A percentile compares a stretch with the other conserved stretches of the same genome.
phyloP scores from a whole-genome alignment of 2,888 invertebrate genomes.

The Halictus ligatus region DNA sequence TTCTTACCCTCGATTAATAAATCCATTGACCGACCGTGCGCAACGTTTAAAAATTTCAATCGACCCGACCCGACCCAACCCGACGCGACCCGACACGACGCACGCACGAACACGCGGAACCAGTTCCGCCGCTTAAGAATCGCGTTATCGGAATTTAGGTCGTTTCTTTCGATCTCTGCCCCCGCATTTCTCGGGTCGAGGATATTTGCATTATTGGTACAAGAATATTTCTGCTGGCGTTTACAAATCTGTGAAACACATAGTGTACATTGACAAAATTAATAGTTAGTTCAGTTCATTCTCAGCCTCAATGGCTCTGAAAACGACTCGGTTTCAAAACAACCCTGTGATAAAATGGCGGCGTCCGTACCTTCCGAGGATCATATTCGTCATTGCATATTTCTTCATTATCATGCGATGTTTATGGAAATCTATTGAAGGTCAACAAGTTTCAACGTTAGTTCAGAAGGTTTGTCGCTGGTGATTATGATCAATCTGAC shows the following conservation, averaged over 20 bases:
- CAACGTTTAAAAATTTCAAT: background rate
- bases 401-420: no score
- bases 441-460: no score
- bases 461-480: no score
- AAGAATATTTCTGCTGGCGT: background rate
- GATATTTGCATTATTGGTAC: background rate
- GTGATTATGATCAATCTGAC: no score
- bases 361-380: no score
- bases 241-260: background rate
- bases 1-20: background rate
- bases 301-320: no score
- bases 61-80: background rate
- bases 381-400: no score
- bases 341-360: no score
- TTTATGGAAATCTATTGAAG: no score
- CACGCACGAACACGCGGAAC: background rate
- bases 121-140: background rate
- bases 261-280: background rate
- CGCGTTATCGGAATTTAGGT: slow-evolving; percentile 3
- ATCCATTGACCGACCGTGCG: background rate
- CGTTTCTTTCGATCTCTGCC: background rate
- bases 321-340: no score
- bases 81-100: background rate
- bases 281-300: background rate
- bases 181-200: background rate